Evolutionary conservation across 2,888 invertebrate species (phyloP), one percentile per base, ranked within the genome.

Genomic region (Loripinus fragilis): DNA sequence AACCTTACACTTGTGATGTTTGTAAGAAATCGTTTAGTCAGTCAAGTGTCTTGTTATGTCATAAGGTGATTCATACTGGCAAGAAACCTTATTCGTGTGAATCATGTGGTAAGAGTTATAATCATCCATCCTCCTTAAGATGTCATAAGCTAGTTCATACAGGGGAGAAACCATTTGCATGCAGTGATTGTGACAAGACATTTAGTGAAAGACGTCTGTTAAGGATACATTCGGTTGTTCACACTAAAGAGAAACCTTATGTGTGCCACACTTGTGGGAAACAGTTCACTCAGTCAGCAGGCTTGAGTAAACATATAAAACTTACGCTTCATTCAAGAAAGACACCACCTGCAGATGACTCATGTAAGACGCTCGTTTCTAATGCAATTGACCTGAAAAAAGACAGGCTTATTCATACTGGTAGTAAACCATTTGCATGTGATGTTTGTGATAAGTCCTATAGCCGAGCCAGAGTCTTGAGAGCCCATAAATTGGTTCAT

Each of bases 231-330:
- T 25, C 35, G 38, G 2, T 23, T 3, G 35, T 35, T 65, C 65
- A 65, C n/a, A 65, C 65, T 35, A 38, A n/a, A 17, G 65, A 65
- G 35, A 65, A n/a, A 38, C 35, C 35, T 3, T n/a, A 35, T 65
- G 3, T 17, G 3, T 65, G 65, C 20, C 3, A 10, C 35, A n/a
- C n/a, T 65, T 65, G 65, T 35, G 3, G 12, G 17, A 38, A 15
- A 33, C 17, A 7, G 12, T 65, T 35, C 35, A 38, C 15, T 23
- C 30, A 2, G 15, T 8, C 8, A 35, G 23, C 3, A 15, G 3
- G 15, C 5, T 10, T 65, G 17, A 42, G 17, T 12, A 42, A 42
- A 42, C 42, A 42, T 42, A 42, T 12, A 42, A 8, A 42, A 42
- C n/a, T n/a, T n/a, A n/a, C n/a, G n/a, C 42, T 8, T 42, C 42